Evolutionary conservation across 2,888 invertebrate genomes (phyloP).

Genomic region (Ormia ochracea): DNA sequence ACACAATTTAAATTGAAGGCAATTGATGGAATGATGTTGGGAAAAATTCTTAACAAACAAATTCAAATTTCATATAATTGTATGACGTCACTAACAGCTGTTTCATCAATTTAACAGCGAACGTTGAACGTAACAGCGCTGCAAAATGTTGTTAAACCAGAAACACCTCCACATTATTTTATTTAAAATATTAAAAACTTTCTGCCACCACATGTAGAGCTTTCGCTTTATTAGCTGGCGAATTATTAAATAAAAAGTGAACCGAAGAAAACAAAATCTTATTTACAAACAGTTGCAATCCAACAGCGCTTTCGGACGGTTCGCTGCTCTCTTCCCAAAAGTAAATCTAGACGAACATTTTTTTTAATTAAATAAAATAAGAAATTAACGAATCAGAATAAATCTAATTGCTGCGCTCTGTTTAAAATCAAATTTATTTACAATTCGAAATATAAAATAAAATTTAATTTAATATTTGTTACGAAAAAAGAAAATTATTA

Average conservation of each 20-base stretch:
- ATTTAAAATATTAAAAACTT: conserved; percentile 23
- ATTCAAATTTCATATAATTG: conserved; percentile 13
- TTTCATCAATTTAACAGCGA: conserved; percentile 6
- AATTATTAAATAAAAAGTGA: conserved; percentile 39
- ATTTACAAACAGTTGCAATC: conserved; percentile 63
- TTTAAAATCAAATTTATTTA: conserved; percentile 46
- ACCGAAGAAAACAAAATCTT: conserved; percentile 42
- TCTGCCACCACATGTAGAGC: conserved; percentile 4
- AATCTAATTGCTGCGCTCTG: conserved; percentile 42
- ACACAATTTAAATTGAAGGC: conserved; percentile 15
- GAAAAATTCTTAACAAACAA: background rate
- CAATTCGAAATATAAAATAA: conserved; percentile 2
- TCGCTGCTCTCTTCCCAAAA: conserved; percentile 24
- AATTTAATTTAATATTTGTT: conserved; percentile 11
- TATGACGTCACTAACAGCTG: background rate
- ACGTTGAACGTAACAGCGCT: conserved; percentile 13
- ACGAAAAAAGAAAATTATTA: background rate
- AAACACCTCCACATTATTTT: conserved; percentile 46
- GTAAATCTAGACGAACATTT: background rate
- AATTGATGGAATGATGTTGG: conserved; percentile 26
- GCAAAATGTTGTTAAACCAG: conserved; percentile 20
- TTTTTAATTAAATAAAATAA: conserved; percentile 16
- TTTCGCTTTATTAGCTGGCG: conserved; percentile 8
- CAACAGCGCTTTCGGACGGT: conserved; percentile 64
- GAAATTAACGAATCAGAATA: conserved; percentile 38